Evolutionary conservation across 2,888 invertebrate species (phyloP), one percentile per base, ranked within the genome.

Genomic region (Bruchidius siliquastri): DNA sequence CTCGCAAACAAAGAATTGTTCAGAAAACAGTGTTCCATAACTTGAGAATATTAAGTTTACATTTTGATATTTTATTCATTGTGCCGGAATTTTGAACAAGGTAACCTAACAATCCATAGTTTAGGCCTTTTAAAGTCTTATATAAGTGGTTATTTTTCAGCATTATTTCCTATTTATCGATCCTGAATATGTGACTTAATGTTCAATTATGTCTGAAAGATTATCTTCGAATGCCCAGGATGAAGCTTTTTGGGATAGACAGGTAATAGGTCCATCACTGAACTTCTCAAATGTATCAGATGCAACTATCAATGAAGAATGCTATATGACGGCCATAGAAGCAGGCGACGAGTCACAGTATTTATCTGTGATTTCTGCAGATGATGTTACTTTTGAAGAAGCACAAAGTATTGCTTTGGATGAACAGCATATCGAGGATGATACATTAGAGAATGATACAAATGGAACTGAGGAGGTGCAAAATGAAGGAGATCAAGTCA

Each of bases 271-370:
- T 49, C 49, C 8, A 49, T 71, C 74, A 6, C 71, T 77, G 21
- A 72, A 74, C 66, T 73, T 75, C 22, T 74, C 75, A 20, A 73
- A 71, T 69, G 68, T 74, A 8, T 74, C 75, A 71, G 26, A 72
- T 32, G 26, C 83, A 72, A 79, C 79, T 70, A 78, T 82, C 20
- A 83, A 81, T 75, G 85, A 85, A 49, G 49, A 49, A 72, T 79
- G 79, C 26, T 86, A 83, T 78, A 79, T 80, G 68, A 83, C 85
- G 10, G 84, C 84, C 13, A 79, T 80, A 70, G 84, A 81, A 21
- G 82, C 81, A 20, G 82, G 81, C 72, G 82, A 82, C 74, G 80
- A 82, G 68, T 85, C 84, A 20, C 83, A 83, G 72, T 86, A 86
- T 78, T 82, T 85, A 72, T 85, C 86, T 4, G 81, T 85, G 22